Percentiles rank a stretch among this genome's conserved stretches.
These are phyloP conservation scores for Tychaedon coryphoeus DNA, from an alignment of 2,113 vertebrate genomes.

Conservation along the genomic window DNA sequence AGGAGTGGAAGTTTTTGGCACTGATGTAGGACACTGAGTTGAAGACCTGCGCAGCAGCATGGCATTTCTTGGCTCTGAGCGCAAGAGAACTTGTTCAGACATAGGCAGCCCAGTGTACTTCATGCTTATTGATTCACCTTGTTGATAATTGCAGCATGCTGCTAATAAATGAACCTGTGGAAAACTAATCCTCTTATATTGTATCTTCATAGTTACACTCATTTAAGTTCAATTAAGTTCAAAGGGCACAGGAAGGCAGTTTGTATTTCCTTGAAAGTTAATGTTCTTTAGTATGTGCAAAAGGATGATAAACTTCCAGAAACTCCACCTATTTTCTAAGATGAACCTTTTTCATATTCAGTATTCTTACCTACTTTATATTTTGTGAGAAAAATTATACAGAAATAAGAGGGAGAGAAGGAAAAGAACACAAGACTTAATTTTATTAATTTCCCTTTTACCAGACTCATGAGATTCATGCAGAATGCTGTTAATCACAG, in stretches of 20 bases:
- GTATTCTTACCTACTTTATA: background rate
- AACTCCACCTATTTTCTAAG: background rate
- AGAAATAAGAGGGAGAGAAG: background rate
- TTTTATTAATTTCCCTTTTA: background rate
- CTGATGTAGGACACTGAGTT: background rate
- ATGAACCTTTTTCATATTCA: background rate
- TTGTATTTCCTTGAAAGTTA: slow-evolving; percentile 38
- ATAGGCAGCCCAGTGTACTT: slow-evolving; percentile 58
- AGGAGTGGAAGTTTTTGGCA: slow-evolving; percentile 23
- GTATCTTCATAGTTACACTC: slow-evolving; percentile 55
- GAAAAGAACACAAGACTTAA: background rate
- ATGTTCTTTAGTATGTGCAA: background rate
- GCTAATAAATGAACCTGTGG: slow-evolving; percentile 70
- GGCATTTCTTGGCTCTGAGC: slow-evolving; percentile 58
- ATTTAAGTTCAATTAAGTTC: slow-evolving; percentile 32
- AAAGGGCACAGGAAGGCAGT: slow-evolving; percentile 57
- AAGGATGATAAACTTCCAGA: background rate
- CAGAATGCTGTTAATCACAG: background rate
- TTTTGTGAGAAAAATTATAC: background rate
- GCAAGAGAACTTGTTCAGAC: slow-evolving; percentile 42
- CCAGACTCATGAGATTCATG: background rate
- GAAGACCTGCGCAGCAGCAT: slow-evolving; percentile 37
- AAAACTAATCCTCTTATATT: slow-evolving; percentile 59
- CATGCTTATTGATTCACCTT: slow-evolving; percentile 75
- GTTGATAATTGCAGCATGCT: slow-evolving; percentile 67